These are phyloP conservation scores for Spinus pinus DNA, from an alignment of 2,797 vertebrate species.

Conservation along the genomic window DNA sequence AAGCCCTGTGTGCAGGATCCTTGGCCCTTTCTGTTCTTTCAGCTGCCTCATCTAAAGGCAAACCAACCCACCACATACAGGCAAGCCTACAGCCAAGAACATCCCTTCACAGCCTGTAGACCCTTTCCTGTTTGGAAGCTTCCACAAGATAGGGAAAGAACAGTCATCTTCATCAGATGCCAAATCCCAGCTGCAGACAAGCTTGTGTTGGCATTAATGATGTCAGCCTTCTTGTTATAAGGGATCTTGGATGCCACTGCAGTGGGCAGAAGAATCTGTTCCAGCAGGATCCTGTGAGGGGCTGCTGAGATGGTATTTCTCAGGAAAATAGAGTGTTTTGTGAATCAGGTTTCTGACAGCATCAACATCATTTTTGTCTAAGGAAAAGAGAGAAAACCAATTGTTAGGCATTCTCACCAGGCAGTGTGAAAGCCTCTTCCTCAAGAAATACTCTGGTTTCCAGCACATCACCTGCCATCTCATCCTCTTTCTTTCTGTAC, in stretches of 20 bases:
- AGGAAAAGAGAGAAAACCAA: not conserved
- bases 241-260: not conserved
- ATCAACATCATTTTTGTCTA: slow-evolving; percentile 81
- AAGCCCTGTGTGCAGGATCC: not conserved
- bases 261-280: not conserved
- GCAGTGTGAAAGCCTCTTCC: not conserved
- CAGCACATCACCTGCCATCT: not conserved
- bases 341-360: slow-evolving; percentile 81
- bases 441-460: not conserved
- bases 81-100: not conserved
- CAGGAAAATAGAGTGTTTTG: slow-evolving; percentile 82
- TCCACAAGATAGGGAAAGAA: not conserved
- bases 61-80: not conserved
- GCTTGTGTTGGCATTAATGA: not conserved
- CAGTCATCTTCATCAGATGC: not conserved
- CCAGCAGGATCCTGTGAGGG: slow-evolving; percentile 13
- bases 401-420: not conserved
- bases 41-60: not conserved
- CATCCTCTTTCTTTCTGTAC: not conserved
- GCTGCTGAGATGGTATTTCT: slow-evolving; percentile 36
- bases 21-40: not conserved
- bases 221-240: not conserved
- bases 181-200: not conserved
- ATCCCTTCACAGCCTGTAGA: not conserved
- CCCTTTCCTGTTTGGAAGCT: not conserved